Conservation (phyloP, 2,888 invertebrate genomes). For the Bursaphelenchus okinawaensis region DNA sequence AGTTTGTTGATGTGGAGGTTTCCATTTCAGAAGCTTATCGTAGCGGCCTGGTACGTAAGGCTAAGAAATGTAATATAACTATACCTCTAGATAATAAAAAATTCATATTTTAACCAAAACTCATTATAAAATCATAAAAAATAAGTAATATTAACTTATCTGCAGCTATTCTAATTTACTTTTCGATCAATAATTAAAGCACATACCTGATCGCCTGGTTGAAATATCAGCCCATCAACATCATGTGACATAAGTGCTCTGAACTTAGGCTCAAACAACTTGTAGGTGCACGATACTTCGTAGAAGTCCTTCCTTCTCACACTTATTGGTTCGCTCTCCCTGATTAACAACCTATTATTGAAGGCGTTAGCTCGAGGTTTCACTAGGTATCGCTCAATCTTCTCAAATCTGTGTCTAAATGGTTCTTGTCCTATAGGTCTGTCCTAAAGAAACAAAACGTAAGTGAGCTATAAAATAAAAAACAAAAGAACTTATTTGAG, state of each 20-base stretch:
- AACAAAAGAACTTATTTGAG: no score
- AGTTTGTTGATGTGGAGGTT: conserved; percentile 85
- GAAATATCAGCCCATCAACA: conserved; percentile 95
- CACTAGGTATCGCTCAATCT: conserved; percentile 67
- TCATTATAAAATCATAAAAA: no score
- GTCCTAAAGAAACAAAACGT: conserved; percentile 59
- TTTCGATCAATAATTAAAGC: no score
- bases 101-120: no score
- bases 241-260: conserved; percentile 79
- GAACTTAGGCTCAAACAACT: conserved; percentile 69
- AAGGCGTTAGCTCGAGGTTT: conserved; percentile 71
- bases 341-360: conserved; percentile 54
- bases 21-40: conserved; percentile 88
- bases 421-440: conserved; percentile 70
- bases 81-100: no score
- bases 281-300: conserved; percentile 64
- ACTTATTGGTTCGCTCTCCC: conserved; percentile 38
- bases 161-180: no score
- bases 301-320: conserved; percentile 85
- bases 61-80: conserved; percentile 61
- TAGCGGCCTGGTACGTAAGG: conserved; percentile 79
- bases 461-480: not conserved
- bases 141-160: no score
- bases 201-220: conserved; percentile 76
- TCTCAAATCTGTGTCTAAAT: conserved; percentile 73